Conservation (phyloP, 2,888 invertebrate genomes). For the Melanotus villosus region DNA sequence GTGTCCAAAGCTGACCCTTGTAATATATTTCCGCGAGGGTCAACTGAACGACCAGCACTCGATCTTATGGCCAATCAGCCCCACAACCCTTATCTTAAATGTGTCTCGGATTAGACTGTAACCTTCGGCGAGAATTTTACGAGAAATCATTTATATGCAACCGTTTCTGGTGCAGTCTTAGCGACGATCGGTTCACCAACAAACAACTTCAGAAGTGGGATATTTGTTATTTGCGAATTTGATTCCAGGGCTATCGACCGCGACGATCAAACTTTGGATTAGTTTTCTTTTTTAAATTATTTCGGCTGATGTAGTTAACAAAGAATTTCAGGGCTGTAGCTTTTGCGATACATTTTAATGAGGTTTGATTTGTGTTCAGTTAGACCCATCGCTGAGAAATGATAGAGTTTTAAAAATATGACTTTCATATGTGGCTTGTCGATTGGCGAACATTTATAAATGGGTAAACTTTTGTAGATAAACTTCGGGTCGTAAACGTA, state of each 20-base stretch:
- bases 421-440: too few relatives aligned
- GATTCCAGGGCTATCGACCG: slow-evolving; percentile 55
- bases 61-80: slow-evolving; percentile 63
- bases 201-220: slow-evolving; percentile 65
- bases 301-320: too few relatives aligned
- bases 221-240: slow-evolving; percentile 66
- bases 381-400: too few relatives aligned
- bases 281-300: slow-evolving; percentile 43
- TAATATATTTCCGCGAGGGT: slow-evolving; percentile 63
- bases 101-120: slow-evolving; percentile 53
- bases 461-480: too few relatives aligned
- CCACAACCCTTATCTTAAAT: slow-evolving; percentile 60
- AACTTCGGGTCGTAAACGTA: too few relatives aligned
- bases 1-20: slow-evolving; percentile 44
- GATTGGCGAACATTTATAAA: too few relatives aligned
- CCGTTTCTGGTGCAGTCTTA: slow-evolving; percentile 58
- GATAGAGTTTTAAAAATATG: too few relatives aligned
- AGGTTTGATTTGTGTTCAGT: too few relatives aligned
- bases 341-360: too few relatives aligned
- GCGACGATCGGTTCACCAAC: slow-evolving; percentile 58
- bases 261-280: slow-evolving; percentile 50
- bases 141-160: slow-evolving; percentile 33
- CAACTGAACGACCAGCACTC: slow-evolving; percentile 63
- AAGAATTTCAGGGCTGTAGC: too few relatives aligned
- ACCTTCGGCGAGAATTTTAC: slow-evolving; percentile 50